Conservation (phyloP, 2,888 invertebrate species). For the Scaptomyza reducta region DNA sequence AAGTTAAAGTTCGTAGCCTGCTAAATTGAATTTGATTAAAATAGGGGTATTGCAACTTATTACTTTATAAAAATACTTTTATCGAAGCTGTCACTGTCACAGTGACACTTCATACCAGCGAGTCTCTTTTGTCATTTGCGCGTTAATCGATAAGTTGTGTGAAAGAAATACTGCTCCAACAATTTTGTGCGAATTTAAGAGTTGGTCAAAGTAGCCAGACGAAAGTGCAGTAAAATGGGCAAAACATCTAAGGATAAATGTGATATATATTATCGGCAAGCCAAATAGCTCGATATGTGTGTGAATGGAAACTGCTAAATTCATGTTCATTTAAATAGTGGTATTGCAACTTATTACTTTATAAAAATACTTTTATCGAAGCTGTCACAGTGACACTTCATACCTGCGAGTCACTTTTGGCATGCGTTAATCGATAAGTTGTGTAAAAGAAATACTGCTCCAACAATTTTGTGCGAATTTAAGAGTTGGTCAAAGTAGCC, state of each 20-base stretch:
- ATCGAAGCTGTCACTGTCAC: no score
- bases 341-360: no score
- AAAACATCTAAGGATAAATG: constrained; percentile 99
- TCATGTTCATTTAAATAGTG: no score
- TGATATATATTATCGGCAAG: constrained; percentile 98
- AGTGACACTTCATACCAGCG: no score
- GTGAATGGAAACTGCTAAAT: neutral
- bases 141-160: constrained; percentile 11
- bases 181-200: neutral
- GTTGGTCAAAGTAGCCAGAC: neutral
- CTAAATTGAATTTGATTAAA: no score
- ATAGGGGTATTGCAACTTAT: neutral
- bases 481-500: neutral
- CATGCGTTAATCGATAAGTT: constrained; percentile 16
- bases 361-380: no score
- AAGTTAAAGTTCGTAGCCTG: neutral
- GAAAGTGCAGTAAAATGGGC: constrained; percentile 88
- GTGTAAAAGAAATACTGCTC: neutral
- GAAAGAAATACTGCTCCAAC: neutral
- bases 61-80: no score
- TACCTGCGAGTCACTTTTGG: no score
- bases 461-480: neutral
- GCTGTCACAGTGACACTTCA: no score
- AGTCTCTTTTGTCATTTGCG: no score
- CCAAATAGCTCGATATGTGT: constrained; percentile 87